Percentiles rank a stretch among this genome's conserved stretches.
These are phyloP conservation scores for Cistogaster globosa DNA, from an alignment of 2,888 invertebrate species.

Conservation along the genomic window DNA sequence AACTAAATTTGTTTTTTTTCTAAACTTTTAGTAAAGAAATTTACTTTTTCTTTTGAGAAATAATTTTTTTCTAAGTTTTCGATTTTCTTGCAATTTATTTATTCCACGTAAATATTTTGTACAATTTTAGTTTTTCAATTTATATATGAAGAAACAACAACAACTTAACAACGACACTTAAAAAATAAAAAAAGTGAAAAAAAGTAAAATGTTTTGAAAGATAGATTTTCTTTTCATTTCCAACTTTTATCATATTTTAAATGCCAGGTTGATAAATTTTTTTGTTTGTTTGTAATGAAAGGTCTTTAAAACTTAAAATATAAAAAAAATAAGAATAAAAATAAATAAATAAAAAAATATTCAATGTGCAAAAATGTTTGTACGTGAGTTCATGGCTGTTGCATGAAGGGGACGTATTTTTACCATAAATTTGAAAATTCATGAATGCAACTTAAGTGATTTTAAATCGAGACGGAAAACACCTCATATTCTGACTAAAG, in stretches of 20 bases:
- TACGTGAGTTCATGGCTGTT: too few relatives aligned
- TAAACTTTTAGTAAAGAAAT: slow-evolving; percentile 35
- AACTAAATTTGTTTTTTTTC: slow-evolving; percentile 41
- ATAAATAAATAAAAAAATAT: too few relatives aligned
- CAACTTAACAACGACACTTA: background rate
- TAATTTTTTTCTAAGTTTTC: slow-evolving; percentile 32
- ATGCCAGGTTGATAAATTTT: slow-evolving; percentile 40
- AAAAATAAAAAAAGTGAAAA: background rate
- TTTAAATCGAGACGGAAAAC: too few relatives aligned
- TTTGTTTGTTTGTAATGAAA: slow-evolving; percentile 22
- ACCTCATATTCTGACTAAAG: too few relatives aligned
- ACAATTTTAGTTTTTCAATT: slow-evolving; percentile 38
- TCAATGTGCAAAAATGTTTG: too few relatives aligned
- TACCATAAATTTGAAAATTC: too few relatives aligned
- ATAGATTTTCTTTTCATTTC: slow-evolving; percentile 33
- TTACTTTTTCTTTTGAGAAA: slow-evolving; percentile 32
- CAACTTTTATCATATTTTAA: slow-evolving; percentile 33
- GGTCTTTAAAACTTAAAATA: slow-evolving; percentile 32
- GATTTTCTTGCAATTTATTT: slow-evolving; percentile 17
- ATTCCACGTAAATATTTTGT: slow-evolving; percentile 51
- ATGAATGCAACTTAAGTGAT: too few relatives aligned
- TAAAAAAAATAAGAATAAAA: background rate
- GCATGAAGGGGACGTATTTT: too few relatives aligned
- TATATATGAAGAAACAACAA: background rate
- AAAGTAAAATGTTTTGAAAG: slow-evolving; percentile 34